Base-by-base conservation (phyloP, 92 coral and sea anemone species). In the Epizoanthus scotinus region DNA sequence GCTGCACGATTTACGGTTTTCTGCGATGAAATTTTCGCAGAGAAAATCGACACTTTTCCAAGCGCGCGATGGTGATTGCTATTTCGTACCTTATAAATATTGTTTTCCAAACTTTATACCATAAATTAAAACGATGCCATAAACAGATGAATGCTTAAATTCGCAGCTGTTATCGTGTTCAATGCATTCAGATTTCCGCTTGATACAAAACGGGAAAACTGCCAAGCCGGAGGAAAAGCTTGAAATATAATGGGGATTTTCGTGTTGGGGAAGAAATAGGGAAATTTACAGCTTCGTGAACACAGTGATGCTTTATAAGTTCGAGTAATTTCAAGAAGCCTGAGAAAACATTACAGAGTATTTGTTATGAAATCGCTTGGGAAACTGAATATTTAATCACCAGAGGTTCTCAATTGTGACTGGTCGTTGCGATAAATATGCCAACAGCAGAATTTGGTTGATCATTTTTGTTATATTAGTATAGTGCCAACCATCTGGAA, bases 81-180 rank as follows among this genome's bases (percentile, higher is more conserved):
- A 60, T 75, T 75, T 75, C 67, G 47, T 59, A 75, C 63, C 20
- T 15, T 58, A 57, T 42, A 75, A 75, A 63, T 75, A 57, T 57
- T 75, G 63, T 63, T 75, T 75, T 75, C 50, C 14, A 62, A 69
- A 78, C 82, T 90, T 87, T 84, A 52, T 44, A 89, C 86, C 94
- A 90, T 92, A 92, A 92, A 92, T 92, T 92, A 92, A 92, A 92
- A 87, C 91, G 94, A 91, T 82, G 83, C 94, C 71, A 91, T 87
- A 92, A 92, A 92, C 94, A 92, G 84, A 90, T 87, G 90, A 87
- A 71, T 64, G 79, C 91, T 87, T 86, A 90, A 90, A 82, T 90
- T 87, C 94, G 81, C 97, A 92, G 97, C 97, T 92, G 97, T 86
- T 87, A 75, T 38, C 81, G 24, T 9, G 67, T 75, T 34, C 81